Base-by-base conservation (phyloP, 1,140 invertebrate genomes). In the Macrobrachium rosenbergii region DNA sequence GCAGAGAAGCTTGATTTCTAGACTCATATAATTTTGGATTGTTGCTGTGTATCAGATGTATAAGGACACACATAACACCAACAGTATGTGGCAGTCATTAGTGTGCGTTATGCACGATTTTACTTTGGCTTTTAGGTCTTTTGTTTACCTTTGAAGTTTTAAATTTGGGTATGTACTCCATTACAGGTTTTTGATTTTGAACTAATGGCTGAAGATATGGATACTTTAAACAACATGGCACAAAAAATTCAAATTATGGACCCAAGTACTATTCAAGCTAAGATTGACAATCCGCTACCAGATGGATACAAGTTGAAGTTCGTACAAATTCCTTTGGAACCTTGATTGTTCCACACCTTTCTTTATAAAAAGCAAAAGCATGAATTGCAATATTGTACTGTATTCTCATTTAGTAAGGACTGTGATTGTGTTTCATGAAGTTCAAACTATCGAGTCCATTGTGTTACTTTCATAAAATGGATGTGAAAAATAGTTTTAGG, bases 261-360 rank as follows among this genome's bases (percentile, higher is more conserved):
- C 80, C 28, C 88, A 17, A 82, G 73, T 21, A 89, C 82, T 69
- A 90, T 92, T 59, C 91, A 92, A 85, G 88, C 90, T n/a, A 92
- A 91, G 82, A 91, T 92, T 87, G 91, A 91, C 73, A 90, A 89
- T 60, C 81, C 88, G 62, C 84, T 92, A 79, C 92, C 92, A 19
- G 92, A 92, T 90, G 92, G 92, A 11, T 92, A 92, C 86, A 92
- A 92, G 86, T 88, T 92, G n/a, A 88, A 75, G 16, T 2, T 81
- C n/a, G 37, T 76, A 62, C 80, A 87, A 17, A 21, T 63, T 21
- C 77, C 64, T n/a, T 23, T 37, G 16, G 78, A 87, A 37, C 84
- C 84, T 21, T 87, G 43, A 81, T 52, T 52, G 6, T 12, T 10
- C 7, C 52, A 10, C 7, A 12, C 52, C 52, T 10, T 12, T 52